Evolutionary conservation across 92 coral and sea anemone genomes (phyloP), one percentile per base, ranked within the genome.

Genomic region (Heteractis magnifica): DNA sequence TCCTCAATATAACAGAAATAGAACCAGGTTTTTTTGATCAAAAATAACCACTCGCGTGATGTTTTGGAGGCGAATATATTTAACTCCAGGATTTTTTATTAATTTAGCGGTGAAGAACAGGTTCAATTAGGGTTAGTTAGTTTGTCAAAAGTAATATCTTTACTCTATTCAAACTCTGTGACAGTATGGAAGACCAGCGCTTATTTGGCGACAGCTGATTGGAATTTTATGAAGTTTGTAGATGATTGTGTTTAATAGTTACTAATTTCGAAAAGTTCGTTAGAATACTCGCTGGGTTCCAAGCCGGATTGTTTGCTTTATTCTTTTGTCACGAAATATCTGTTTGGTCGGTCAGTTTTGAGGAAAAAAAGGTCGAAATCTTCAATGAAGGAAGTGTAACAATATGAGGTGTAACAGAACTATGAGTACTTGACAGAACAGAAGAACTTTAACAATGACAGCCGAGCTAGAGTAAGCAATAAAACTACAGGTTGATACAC

Each of bases 191-290:
- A 0, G 51, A 65, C 68, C 77, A 81, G 65, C 84, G 50, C 44
- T 81, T 75, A 81, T 81, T 81, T 81, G 84, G 77, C 77, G 18
- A 81, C 44, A 16, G 19, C 70, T 81, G 51, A 81, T 81, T 81
- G 84, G 77, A 81, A 68, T 81, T 52, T 68, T 70, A 81, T 81
- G 84, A 81, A 81, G 84, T 71, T 52, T 81, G 68, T 7, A 68
- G 84, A 20, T 81, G 50, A 60, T 8, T 55, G 65, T 81, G 51
- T 81, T 70, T 68, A 70, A 51, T 51, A 50, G 64, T 81, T 51
- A 51, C 52, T 5, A 77, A 68, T 65, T 64, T 23, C 71, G 23
- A n/a, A 53, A 16, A 0, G 20, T 65, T 79, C 51, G 84, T 81
- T 81, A 81, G 84, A 6, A 21, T 59, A 70, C 49, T 68, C 13